Evolutionary conservation across 64 coral and sea anemone species (phyloP).

Genomic region (Trachythela sp.): DNA sequence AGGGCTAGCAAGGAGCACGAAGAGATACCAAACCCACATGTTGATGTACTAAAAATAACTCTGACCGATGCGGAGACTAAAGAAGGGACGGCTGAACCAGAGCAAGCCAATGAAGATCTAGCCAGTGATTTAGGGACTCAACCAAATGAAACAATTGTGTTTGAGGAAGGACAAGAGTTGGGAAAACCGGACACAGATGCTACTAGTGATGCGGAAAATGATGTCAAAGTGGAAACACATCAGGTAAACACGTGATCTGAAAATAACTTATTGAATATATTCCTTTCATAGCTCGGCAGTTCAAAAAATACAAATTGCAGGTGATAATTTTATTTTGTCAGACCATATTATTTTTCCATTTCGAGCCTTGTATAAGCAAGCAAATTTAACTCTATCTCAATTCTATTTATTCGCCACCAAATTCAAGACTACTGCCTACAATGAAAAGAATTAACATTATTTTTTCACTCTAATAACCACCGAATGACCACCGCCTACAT

Average conservation of each 20-base stretch:
- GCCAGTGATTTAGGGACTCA: background rate
- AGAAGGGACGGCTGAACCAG: slow-evolving; percentile 76
- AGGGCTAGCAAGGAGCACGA: background rate
- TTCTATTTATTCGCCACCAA: too few species aligned
- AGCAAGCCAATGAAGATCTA: background rate
- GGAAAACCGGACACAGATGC: background rate
- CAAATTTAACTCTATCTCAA: too few species aligned
- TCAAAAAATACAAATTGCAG: too few species aligned
- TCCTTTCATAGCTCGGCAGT: too few species aligned
- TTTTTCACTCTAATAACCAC: too few species aligned
- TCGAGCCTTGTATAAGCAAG: too few species aligned
- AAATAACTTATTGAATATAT: too few species aligned
- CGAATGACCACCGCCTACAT: too few species aligned
- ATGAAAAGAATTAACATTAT: too few species aligned
- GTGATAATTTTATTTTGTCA: too few species aligned
- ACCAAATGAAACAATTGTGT: background rate
- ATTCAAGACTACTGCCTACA: too few species aligned
- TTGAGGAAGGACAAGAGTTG: background rate
- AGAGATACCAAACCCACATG: slow-evolving; percentile 40
- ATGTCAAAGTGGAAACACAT: background rate
- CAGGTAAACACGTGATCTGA: background rate
- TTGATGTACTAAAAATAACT: slow-evolving; percentile 85
- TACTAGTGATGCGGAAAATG: background rate
- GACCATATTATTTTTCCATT: too few species aligned
- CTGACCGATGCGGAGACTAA: slow-evolving; percentile 62